Evolutionary conservation across 2,888 invertebrate genomes (phyloP).

Genomic region (Agrotis puta): DNA sequence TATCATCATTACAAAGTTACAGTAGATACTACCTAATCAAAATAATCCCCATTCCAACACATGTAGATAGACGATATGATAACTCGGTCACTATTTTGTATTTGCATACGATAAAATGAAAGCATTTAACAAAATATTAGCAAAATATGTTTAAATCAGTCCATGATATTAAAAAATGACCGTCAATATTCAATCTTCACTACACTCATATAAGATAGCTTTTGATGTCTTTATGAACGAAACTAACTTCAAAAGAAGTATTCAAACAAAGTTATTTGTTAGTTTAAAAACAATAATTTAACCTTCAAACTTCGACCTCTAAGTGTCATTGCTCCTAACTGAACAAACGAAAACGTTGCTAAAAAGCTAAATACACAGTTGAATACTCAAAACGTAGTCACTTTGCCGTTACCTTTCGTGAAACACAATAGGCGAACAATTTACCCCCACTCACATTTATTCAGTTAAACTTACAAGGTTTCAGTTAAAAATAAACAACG

Average conservation of each 20-base stretch:
- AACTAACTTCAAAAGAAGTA: neutral
- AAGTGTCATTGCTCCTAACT: slow-evolving; percentile 55
- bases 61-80: slow-evolving; percentile 30
- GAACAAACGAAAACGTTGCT: slow-evolving; percentile 30
- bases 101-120: slow-evolving; percentile 26
- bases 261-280: neutral
- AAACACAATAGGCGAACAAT: slow-evolving; percentile 36
- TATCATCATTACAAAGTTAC: slow-evolving; percentile 38
- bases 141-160: neutral
- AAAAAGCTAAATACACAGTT: slow-evolving; percentile 43
- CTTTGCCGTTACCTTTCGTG: slow-evolving; percentile 36
- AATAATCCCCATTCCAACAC: slow-evolving; percentile 30
- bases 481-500: neutral
- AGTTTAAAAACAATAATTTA: slow-evolving; percentile 5
- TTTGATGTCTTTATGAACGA: neutral
- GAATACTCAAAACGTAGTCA: slow-evolving; percentile 31
- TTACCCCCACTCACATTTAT: slow-evolving; percentile 6
- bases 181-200: neutral
- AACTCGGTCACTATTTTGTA: slow-evolving; percentile 40
- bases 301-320: slow-evolving; percentile 6
- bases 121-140: slow-evolving; percentile 2
- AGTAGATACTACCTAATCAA: slow-evolving; percentile 31
- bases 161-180: no score
- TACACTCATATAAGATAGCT: no score
- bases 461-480: slow-evolving; percentile 28